Evolutionary conservation across 1,140 invertebrate species (phyloP).

Genomic region (Drosophila kikkawai): DNA sequence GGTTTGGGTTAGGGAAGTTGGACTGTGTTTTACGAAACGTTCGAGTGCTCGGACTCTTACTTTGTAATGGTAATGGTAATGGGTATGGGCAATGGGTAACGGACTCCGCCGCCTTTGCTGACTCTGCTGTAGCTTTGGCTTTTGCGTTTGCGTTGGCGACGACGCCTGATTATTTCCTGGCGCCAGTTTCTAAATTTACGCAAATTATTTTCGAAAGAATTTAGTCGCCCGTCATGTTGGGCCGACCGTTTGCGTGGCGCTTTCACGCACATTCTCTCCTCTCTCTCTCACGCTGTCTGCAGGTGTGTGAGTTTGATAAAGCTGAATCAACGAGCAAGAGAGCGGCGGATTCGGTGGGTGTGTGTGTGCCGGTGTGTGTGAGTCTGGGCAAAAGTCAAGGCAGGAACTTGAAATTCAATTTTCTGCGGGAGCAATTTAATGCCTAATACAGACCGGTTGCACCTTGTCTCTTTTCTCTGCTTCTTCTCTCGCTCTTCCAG

Average conservation of each 20-base stretch:
- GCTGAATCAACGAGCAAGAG: constrained; percentile 35
- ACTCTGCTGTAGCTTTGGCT: constrained; percentile 38
- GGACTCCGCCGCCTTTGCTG: constrained; percentile 38
- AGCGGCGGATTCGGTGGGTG: constrained; percentile 16
- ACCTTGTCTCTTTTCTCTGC: constrained; percentile 34
- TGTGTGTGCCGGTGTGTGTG: constrained; percentile 7
- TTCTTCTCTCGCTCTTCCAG: constrained; percentile 25
- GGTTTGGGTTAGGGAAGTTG: not conserved
- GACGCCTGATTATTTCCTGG: constrained; percentile 85
- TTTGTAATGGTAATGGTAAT: constrained; percentile 42
- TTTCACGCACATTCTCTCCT: constrained; percentile 57
- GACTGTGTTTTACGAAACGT: constrained; percentile 24
- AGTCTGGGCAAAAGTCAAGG: constrained; percentile 52
- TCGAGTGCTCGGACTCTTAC: constrained; percentile 22
- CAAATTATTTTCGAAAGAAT: constrained; percentile 82
- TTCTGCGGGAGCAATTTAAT: constrained; percentile 44
- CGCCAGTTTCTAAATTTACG: constrained; percentile 83
- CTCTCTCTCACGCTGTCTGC: constrained; percentile 14
- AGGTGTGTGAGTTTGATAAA: constrained; percentile 32
- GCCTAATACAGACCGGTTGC: constrained; percentile 48
- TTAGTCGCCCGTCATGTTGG: constrained; percentile 77
- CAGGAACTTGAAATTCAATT: constrained; percentile 50
- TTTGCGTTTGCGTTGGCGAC: constrained; percentile 71
- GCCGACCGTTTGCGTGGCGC: constrained; percentile 62
- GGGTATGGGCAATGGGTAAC: constrained; percentile 51